These are phyloP conservation scores for Ailuropoda melanoleuca DNA, from an alignment of 2,113 vertebrate species.

Conservation along the genomic window DNA sequence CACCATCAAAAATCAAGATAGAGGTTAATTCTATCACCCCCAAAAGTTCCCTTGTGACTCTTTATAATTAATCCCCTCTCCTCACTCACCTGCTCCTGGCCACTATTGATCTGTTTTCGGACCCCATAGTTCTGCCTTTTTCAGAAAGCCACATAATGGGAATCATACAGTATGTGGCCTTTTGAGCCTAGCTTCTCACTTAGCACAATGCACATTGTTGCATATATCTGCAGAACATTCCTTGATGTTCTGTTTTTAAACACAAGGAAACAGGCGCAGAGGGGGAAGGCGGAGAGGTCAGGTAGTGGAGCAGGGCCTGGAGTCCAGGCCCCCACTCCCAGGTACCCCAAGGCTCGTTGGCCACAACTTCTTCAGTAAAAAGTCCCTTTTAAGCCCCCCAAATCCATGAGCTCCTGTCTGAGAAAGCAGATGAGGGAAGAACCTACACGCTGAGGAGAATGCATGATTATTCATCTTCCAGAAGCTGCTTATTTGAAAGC, in stretches of 20 bases:
- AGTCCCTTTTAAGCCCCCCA: not conserved
- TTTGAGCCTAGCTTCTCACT: not conserved
- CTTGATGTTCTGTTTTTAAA: not conserved
- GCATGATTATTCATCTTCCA: not conserved
- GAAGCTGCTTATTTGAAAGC: not conserved
- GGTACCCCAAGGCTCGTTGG: not conserved
- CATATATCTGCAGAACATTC: not conserved
- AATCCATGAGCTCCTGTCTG: not conserved
- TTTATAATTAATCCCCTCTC: not conserved
- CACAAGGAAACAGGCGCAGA: constrained; percentile 1
- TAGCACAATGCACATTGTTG: not conserved
- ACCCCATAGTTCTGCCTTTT: not conserved
- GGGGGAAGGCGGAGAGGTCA: not conserved
- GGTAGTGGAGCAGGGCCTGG: not conserved
- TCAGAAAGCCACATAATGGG: not conserved
- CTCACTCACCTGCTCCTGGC: not conserved
- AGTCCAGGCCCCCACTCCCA: no score
- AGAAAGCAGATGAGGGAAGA: not conserved
- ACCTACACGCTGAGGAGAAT: not conserved
- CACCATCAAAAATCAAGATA: not conserved
- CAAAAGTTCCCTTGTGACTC: not conserved
- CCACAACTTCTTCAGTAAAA: not conserved
- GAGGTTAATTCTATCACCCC: not conserved
- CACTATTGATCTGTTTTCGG: constrained; percentile 33
- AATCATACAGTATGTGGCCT: not conserved